Percentiles rank a stretch among this genome's conserved stretches.
phyloP scores from a whole-genome alignment of 2,113 vertebrate species.

The Capra hircus region DNA sequence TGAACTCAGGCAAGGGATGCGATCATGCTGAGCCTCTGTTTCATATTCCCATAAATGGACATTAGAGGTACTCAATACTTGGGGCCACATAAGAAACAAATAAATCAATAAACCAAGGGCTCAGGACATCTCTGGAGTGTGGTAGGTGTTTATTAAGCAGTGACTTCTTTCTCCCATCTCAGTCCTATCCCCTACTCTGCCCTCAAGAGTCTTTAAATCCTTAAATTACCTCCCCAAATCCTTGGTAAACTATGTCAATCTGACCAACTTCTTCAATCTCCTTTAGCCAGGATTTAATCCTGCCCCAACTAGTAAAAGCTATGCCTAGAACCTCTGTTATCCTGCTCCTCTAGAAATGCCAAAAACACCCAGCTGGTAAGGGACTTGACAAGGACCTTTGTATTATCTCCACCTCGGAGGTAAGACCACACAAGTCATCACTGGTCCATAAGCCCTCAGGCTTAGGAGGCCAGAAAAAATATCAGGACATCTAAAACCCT shows the following conservation, averaged over 20 bases:
- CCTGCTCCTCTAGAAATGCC: not conserved
- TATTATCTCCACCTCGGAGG: not conserved
- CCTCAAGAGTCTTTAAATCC: not conserved
- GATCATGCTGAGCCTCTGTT: not conserved
- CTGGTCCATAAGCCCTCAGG: not conserved
- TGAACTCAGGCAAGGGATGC: not conserved
- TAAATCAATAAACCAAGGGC: not conserved
- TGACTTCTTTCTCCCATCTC: not conserved
- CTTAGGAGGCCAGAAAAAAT: not conserved
- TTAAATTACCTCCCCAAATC: not conserved
- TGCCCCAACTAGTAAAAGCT: not conserved
- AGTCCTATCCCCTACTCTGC: not conserved
- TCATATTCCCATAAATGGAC: not conserved
- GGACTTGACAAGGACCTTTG: not conserved
- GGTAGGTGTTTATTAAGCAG: too few species aligned
- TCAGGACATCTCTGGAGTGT: too few species aligned
- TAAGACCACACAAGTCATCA: not conserved
- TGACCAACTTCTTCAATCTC: not conserved
- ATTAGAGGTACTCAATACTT: not conserved
- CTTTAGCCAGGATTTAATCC: not conserved
- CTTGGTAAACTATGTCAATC: not conserved
- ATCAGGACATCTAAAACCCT: not conserved
- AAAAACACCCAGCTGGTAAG: not conserved
- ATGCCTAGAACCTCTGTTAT: not conserved
- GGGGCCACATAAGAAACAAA: not conserved